Percentiles rank a stretch among this genome's conserved stretches.
These are phyloP conservation scores for Ptychochromis oligacanthus DNA, from an alignment of 2,113 vertebrate species.

Conservation along the genomic window DNA sequence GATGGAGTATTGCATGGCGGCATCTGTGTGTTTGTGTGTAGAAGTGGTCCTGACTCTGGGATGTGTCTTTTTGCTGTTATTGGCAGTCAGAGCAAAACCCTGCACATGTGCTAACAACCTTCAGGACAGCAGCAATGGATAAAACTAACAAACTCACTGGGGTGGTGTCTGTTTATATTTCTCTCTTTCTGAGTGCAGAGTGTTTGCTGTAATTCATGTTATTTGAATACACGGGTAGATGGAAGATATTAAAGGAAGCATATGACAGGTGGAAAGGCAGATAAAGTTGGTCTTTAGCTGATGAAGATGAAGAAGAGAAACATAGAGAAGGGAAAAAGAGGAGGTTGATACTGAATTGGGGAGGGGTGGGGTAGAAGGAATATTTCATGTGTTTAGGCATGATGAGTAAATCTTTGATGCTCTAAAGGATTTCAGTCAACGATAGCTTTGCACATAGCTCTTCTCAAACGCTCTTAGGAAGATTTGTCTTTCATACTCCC, in stretches of 20 bases:
- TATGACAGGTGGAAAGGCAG: neutral
- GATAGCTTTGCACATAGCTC: slow-evolving; percentile 70
- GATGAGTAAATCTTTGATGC: slow-evolving; percentile 73
- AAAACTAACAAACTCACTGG: slow-evolving; percentile 44
- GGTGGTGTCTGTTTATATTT: slow-evolving; percentile 12
- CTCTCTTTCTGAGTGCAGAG: neutral
- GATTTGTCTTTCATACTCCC: slow-evolving; percentile 80
- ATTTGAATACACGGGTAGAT: slow-evolving; percentile 14
- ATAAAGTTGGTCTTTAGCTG: slow-evolving; percentile 31
- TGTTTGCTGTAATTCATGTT: slow-evolving; percentile 33
- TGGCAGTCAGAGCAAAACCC: slow-evolving; percentile 49
- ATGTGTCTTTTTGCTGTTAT: slow-evolving; percentile 53
- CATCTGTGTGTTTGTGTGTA: slow-evolving; percentile 14
- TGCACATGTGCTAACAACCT: slow-evolving; percentile 65
- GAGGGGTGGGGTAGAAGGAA: neutral
- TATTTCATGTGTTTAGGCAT: slow-evolving; percentile 62
- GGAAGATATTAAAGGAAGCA: neutral
- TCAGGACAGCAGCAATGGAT: slow-evolving; percentile 41
- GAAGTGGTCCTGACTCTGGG: slow-evolving; percentile 33
- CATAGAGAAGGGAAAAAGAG: neutral
- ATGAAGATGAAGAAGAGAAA: slow-evolving; percentile 32
- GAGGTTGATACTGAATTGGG: slow-evolving; percentile 7
- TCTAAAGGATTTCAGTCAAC: slow-evolving; percentile 74
- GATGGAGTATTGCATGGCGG: slow-evolving; percentile 25
- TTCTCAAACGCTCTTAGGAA: slow-evolving; percentile 73